A percentile compares a stretch with the other conserved stretches of the same genome.
Evolutionary conservation across 2,113 vertebrate species (phyloP).

Genomic region (Clupea harengus): DNA sequence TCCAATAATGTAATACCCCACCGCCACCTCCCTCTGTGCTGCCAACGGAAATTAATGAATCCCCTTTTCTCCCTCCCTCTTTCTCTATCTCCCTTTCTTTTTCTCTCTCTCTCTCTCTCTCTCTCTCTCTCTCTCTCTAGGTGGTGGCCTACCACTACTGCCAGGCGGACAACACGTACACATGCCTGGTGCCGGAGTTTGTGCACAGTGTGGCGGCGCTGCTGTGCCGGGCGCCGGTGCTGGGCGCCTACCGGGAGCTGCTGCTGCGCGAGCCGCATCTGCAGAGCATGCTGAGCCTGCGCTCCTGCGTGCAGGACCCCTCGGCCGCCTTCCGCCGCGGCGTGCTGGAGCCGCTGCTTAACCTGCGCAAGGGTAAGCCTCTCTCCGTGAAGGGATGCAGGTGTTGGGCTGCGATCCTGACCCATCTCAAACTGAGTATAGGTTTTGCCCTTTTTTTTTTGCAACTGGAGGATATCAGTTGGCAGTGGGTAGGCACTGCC

Average conservation of each 20-base stretch:
- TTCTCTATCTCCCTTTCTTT: neutral
- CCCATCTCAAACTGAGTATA: too few relatives aligned
- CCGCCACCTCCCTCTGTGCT: neutral
- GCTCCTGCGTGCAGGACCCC: conserved; percentile 95
- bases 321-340: conserved; percentile 86
- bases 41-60: neutral
- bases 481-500: too few relatives aligned
- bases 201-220: conserved; percentile 93
- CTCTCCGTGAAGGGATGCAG: neutral
- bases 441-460: too few relatives aligned
- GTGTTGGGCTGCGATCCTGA: neutral
- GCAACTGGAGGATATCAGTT: too few relatives aligned
- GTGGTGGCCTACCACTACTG: conserved; percentile 98
- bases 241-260: conserved; percentile 85
- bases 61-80: conserved; percentile 31
- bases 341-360: conserved; percentile 85
- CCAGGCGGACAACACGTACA: conserved; percentile 97
- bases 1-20: neutral
- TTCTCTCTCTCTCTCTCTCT: neutral
- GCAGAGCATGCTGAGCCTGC: conserved; percentile 92
- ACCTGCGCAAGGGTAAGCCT: conserved; percentile 81
- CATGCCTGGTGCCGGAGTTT: conserved; percentile 93
- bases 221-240: conserved; percentile 84
- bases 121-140: conserved; percentile 61
- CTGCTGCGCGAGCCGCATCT: conserved; percentile 86